Evolutionary conservation across 2,113 vertebrate species (phyloP), one percentile per base, ranked within the genome.

Genomic region (Engystomops pustulosus): DNA sequence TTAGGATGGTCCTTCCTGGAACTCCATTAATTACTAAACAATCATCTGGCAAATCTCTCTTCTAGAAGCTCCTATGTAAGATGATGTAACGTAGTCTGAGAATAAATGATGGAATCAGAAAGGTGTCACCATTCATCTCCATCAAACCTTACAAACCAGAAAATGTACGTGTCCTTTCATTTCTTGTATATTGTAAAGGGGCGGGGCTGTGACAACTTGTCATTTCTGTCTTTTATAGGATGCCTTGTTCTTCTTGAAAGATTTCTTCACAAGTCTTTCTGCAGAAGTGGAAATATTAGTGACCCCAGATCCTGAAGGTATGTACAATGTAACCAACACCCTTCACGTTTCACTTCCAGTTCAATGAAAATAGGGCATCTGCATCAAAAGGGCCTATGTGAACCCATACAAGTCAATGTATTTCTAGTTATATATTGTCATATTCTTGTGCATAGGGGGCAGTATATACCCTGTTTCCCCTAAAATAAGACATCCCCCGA

Each of bases 211-310:
- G 11, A 62, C 58, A 4, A 14, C 11, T 1, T 32, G 1, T 10
- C 53, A 15, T 58, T 53, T 86, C 83, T 89, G 60, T 88, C 80
- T 1, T 44, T 44, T 83, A 69, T 85, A 99, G 98, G 98, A 99
- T 90, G 98, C 98, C 25, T 91, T 99, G 88, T 99, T 99, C 91
- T 99, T 99, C 93, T 87, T 99, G 88, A 99, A 98, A 89, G 97
- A 99, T 87, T 99, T 99, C 91, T 98, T 99, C 84, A 94, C 95
- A 41, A 97, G 96, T 89, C 94, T 99, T 62, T 94, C 97, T 81
- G 86, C 97, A 83, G 97, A 98, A 88, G 97, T 99, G 23, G 98
- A 99, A 87, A 91, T 98, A 60, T 93, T 98, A 53, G 94, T 94
- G 78, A 95, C 98, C 53, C 95, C 97, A 72, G 96, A 95, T 86